A percentile compares a stretch with the other conserved stretches of the same genome.
These are phyloP conservation scores for Dioctria linearis DNA, from an alignment of 2,888 invertebrate species.

Conservation along the genomic window DNA sequence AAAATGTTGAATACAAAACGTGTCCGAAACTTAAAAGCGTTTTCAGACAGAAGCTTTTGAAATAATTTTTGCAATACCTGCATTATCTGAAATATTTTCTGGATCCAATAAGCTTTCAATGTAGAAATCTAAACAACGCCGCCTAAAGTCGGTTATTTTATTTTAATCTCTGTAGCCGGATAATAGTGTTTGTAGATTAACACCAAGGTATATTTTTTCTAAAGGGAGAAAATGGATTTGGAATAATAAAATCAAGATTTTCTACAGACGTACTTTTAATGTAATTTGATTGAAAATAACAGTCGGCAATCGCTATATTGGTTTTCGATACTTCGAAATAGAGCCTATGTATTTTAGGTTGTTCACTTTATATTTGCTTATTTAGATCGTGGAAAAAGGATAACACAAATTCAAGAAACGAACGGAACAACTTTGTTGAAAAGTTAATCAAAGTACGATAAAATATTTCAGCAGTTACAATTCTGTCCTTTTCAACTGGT, in stretches of 20 bases:
- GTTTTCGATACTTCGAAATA: not conserved
- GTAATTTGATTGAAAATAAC: too few relatives aligned
- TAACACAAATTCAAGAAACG: too few relatives aligned
- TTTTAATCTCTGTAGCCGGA: not conserved
- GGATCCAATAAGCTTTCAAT: conserved; percentile 1
- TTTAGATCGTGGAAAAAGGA: too few relatives aligned
- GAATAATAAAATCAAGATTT: not conserved
- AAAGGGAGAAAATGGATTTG: not conserved
- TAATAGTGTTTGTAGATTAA: not conserved
- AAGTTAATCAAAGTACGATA: not conserved
- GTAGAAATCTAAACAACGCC: not conserved
- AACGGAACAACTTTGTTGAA: not conserved
- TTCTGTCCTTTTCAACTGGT: too few relatives aligned
- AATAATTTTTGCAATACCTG: not conserved
- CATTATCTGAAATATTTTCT: not conserved
- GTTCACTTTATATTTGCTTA: not conserved
- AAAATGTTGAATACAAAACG: too few relatives aligned
- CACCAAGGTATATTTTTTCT: not conserved
- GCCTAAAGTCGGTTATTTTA: not conserved
- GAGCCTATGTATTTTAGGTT: not conserved
- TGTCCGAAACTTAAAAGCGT: not conserved
- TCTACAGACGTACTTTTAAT: not conserved
- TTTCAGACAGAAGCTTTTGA: not conserved
- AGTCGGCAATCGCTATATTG: not conserved
- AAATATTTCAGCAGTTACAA: not conserved